These are phyloP conservation scores for Oreocharis arfaki DNA, from an alignment of 2,113 vertebrate species.

Conservation along the genomic window DNA sequence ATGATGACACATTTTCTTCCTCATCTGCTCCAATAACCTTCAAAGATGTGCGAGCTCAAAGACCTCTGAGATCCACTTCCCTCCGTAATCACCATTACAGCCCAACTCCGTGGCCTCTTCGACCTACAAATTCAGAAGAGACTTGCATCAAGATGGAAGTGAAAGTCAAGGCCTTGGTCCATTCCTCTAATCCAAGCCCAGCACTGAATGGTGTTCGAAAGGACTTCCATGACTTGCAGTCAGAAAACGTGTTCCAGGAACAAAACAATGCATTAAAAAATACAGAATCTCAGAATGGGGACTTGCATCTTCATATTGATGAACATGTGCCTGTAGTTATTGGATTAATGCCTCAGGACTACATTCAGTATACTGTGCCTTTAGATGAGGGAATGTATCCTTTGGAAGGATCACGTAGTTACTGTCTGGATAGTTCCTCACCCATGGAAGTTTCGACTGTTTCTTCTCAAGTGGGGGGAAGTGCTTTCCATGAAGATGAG, in stretches of 20 bases:
- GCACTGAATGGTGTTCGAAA: slow-evolving; percentile 90
- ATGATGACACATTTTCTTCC: slow-evolving; percentile 91
- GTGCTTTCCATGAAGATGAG: slow-evolving; percentile 79
- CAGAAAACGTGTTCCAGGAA: slow-evolving; percentile 84
- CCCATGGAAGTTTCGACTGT: slow-evolving; percentile 90
- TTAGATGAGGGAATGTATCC: slow-evolving; percentile 98
- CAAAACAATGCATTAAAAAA: slow-evolving; percentile 79
- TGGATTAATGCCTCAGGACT: slow-evolving; percentile 96
- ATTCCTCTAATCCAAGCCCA: slow-evolving; percentile 87
- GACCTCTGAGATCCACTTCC: slow-evolving; percentile 90
- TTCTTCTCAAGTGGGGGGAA: slow-evolving; percentile 75
- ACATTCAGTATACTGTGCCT: slow-evolving; percentile 99
- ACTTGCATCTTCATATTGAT: slow-evolving; percentile 89
- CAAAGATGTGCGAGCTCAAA: slow-evolving; percentile 88
- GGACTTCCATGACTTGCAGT: slow-evolving; percentile 88
- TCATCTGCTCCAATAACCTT: slow-evolving; percentile 92
- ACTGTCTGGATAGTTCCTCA: slow-evolving; percentile 87
- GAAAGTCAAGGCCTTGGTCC: slow-evolving; percentile 94
- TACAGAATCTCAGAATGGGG: slow-evolving; percentile 81
- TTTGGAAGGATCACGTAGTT: slow-evolving; percentile 86
- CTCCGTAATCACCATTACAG: slow-evolving; percentile 94
- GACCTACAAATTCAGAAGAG: slow-evolving; percentile 90
- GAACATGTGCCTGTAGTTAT: slow-evolving; percentile 96
- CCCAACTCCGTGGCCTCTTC: slow-evolving; percentile 93
- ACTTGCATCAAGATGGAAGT: slow-evolving; percentile 96